phyloP scores from a whole-genome alignment of 2,888 invertebrate species.

The Stenodera caucasica region DNA sequence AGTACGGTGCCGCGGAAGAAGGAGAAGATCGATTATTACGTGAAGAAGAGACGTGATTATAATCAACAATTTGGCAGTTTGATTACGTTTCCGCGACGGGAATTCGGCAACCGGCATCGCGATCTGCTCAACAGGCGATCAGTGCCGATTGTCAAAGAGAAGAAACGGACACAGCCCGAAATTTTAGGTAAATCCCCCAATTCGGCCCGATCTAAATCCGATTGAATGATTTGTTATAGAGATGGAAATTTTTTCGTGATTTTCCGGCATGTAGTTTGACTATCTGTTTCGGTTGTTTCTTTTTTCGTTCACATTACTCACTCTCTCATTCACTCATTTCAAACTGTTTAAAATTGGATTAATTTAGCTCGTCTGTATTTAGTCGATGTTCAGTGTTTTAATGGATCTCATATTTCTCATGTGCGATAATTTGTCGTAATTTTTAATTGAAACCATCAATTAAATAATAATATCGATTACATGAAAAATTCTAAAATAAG shows the following conservation, averaged over 20 bases:
- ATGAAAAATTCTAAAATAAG: neutral
- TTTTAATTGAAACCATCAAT: neutral
- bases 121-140: conserved; percentile 51
- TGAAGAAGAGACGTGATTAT: conserved; percentile 52
- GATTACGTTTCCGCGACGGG: conserved; percentile 51
- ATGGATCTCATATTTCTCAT: neutral
- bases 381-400: neutral
- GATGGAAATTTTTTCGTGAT: too few species aligned
- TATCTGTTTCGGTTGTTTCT: neutral
- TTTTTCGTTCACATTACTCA: neutral
- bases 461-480: neutral
- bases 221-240: too few species aligned
- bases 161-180: conserved; percentile 55
- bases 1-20: conserved; percentile 58
- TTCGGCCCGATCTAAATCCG: too few species aligned
- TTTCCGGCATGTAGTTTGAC: too few species aligned
- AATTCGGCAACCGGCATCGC: conserved; percentile 43
- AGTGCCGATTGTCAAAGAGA: conserved; percentile 53
- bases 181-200: conserved; percentile 55
- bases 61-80: conserved; percentile 53
- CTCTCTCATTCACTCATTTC: neutral
- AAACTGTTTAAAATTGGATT: neutral
- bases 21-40: conserved; percentile 57
- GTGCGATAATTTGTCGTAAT: neutral
- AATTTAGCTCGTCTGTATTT: conserved; percentile 1